Evolutionary conservation across 2,888 invertebrate species (phyloP), one percentile per base, ranked within the genome.

Genomic region (Arrhopalites spinosus): DNA sequence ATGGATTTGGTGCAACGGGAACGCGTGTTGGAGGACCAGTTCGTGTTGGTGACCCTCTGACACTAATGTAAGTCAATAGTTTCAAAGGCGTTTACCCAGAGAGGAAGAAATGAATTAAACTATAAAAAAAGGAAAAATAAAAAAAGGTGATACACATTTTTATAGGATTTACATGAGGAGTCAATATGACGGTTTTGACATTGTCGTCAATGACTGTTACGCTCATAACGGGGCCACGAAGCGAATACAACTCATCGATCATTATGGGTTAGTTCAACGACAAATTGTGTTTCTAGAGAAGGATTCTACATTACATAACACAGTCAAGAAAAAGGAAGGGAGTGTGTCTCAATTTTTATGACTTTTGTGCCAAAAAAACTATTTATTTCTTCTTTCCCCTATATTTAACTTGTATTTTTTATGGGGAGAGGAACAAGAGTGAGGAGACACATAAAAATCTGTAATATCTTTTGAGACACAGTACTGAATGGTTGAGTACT

Each of bases 141-240:
- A 36, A 36, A 36, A 3, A 36, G 36, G 11, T 36, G 36, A 36
- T 36, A 36, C 36, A 36, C 36, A 36, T 7, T 11, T 36, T n/a
- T n/a, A n/a, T 11, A 36, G 36, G 36, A 95, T 96, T 84, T 95
- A 95, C 85, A 96, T 96, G 96, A 89, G 95, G 83, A 95, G 95
- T 86, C 93, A 95, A 89, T 96, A 95, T 85, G 95, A 95, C 86
- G 96, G 95, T 70, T 96, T 96, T 84, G 96, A 96, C 85, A 95
- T 96, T 83, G 94, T 95, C 45, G 95, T 96, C 29, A 96, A 95
- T 85, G 95, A 96, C 85, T 96, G 96, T 85, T 94, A 91, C 85
- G 96, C 96, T 0, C 96, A 96, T 85, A 96, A 96, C 86, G 96
- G 96, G 63, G 96, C 94, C 13, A 93, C 93, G 74, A 96, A 96